phyloP scores from a whole-genome alignment of 2,797 vertebrate species.

The Cuculus canorus region DNA sequence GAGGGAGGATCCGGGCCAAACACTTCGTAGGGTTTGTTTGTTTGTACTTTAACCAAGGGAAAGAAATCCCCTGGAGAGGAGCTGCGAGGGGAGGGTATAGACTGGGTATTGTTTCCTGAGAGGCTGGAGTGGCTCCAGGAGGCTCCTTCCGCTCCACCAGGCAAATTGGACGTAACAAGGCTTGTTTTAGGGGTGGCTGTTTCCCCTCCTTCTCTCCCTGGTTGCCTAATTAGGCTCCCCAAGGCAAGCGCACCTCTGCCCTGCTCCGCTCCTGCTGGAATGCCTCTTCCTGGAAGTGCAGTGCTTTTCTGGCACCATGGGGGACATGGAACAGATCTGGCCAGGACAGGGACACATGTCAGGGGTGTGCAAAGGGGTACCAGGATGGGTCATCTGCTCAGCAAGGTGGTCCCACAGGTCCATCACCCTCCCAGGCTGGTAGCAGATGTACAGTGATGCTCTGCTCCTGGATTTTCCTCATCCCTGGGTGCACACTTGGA shows the following conservation, averaged over 20 bases:
- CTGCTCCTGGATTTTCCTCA: not conserved
- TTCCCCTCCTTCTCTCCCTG: not conserved
- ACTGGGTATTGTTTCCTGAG: constrained; percentile 43
- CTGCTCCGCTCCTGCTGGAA: not conserved
- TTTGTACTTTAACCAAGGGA: constrained; percentile 47
- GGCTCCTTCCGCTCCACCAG: constrained; percentile 23
- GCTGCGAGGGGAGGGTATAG: constrained; percentile 24
- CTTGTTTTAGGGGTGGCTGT: constrained; percentile 34
- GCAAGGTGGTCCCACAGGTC: not conserved
- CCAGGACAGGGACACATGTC: accelerated
- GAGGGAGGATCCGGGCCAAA: not conserved
- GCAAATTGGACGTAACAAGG: constrained; percentile 43
- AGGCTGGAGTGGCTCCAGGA: constrained; percentile 49
- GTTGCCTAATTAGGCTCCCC: constrained; percentile 27
- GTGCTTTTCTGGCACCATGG: accelerated
- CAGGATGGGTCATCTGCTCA: not conserved
- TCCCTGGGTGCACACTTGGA: not conserved
- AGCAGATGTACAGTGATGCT: accelerated
- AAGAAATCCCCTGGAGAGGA: constrained; percentile 48
- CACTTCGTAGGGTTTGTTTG: constrained; percentile 32
- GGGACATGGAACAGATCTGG: not conserved
- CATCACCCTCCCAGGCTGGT: too few relatives aligned
- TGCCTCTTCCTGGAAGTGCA: not conserved
- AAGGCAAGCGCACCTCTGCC: not conserved
- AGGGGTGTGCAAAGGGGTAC: not conserved